Percentiles rank a stretch among this genome's conserved stretches.
phyloP scores from a whole-genome alignment of 2,797 vertebrate species.

The Sternotherus odoratus region DNA sequence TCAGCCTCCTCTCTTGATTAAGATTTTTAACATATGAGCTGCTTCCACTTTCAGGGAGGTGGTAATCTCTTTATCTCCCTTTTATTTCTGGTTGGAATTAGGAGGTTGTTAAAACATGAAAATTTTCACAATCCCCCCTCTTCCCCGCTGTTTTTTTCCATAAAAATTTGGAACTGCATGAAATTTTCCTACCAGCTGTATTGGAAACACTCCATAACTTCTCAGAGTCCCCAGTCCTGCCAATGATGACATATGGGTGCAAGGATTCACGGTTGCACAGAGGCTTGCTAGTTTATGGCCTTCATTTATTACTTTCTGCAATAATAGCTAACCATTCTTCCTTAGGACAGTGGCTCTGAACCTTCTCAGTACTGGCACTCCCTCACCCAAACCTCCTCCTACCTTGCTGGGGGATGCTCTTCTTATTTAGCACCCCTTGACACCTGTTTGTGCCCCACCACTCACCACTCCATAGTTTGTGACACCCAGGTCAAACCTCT shows the following conservation, averaged over 20 bases:
- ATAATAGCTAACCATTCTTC: neutral
- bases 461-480: neutral
- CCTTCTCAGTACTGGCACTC: neutral
- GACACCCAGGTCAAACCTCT: neutral
- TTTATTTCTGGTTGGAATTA: neutral
- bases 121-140: neutral
- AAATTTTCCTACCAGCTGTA: neutral
- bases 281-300: neutral
- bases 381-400: neutral
- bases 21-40: neutral
- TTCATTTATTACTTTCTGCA: neutral
- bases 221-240: neutral
- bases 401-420: neutral
- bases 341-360: neutral
- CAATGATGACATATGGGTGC: neutral
- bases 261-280: neutral
- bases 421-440: neutral
- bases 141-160: neutral
- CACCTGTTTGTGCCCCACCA: accelerated
- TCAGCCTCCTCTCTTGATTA: neutral
- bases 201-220: neutral
- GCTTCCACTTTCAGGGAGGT: neutral
- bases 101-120: neutral
- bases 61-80: neutral
- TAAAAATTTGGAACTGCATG: neutral